Evolutionary conservation across 2,888 invertebrate species (phyloP), one percentile per base, ranked within the genome.

Genomic region (Mimas tiliae): DNA sequence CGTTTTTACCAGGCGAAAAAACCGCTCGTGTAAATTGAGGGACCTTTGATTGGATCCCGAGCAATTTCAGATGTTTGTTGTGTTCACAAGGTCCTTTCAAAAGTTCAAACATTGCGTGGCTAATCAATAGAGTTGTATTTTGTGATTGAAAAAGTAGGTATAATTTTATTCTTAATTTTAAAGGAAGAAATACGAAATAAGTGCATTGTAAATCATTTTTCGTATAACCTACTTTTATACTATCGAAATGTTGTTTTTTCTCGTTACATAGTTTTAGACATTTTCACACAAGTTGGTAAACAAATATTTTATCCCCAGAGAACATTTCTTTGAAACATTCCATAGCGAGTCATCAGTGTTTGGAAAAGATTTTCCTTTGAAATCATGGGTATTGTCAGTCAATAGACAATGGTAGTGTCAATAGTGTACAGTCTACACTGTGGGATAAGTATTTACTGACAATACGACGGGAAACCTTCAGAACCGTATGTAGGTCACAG

Each of bases 401-500:
- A 33, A 16, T 38, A 55, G 16, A 55, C 16, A 34, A 55, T 55
- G 55, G 9, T 8, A 53, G 53, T 55, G 34, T 55, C 34, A n/a
- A 16, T 45, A 45, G 1, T 14, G 6, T 42, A 42, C 8, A 11
- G 11, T 8, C 38, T 11, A 38, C 19, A 50, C 16, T 16, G 42
- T 16, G 19, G 38, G 19, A 16, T 58, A n/a, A 52, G 52, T 52
- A 52, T 53, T 53, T 58, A 19, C 58, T 42, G 58, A 58, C 38
- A 58, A 58, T 58, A 42, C 16, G 34, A 11, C 34, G 38, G n/a
- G 16, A 38, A 58, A 58, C 58, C 12, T 19, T 16, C 58, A 6
- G 58, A 58, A 58, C 38, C 38, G 58, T 58, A 58, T 58, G 58
- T 58, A 58, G 58, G 58, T 16, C 58, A 58, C 16, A 38, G 38